phyloP scores from a whole-genome alignment of 2,888 invertebrate genomes.

The Hoplodrina blanda region DNA sequence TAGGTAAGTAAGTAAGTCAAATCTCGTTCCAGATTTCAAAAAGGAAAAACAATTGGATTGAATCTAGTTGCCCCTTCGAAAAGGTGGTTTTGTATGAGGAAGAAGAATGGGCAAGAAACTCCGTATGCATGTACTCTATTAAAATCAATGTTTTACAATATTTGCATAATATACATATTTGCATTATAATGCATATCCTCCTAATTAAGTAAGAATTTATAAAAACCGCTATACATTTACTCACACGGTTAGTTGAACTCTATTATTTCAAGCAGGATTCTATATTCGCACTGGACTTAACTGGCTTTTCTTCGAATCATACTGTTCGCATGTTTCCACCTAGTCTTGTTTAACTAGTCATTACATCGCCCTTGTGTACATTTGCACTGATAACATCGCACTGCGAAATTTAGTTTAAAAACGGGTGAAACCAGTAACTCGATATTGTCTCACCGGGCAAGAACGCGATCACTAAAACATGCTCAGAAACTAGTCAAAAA shows the following conservation, averaged over 20 bases:
- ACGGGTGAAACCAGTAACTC: neutral
- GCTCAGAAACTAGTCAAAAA: neutral
- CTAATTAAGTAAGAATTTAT: constrained; percentile 8
- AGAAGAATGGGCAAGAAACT: too few relatives aligned
- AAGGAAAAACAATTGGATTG: too few relatives aligned
- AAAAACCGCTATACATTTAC: constrained; percentile 33
- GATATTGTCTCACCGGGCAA: neutral
- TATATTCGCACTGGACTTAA: constrained; percentile 27
- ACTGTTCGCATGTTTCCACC: constrained; percentile 18
- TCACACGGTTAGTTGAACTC: constrained; percentile 34
- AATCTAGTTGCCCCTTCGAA: too few relatives aligned
- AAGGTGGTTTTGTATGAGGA: too few relatives aligned
- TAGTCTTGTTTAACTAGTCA: constrained; percentile 38
- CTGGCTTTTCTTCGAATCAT: constrained; percentile 34
- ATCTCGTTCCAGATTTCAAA: too few relatives aligned
- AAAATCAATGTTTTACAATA: too few relatives aligned
- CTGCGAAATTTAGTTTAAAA: constrained; percentile 21
- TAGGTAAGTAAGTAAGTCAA: too few relatives aligned
- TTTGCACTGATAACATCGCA: constrained; percentile 32
- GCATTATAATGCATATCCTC: too few relatives aligned
- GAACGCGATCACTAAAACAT: neutral
- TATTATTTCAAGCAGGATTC: constrained; percentile 48
- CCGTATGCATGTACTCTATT: too few relatives aligned
- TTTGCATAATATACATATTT: too few relatives aligned
- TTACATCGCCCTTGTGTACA: constrained; percentile 34